phyloP scores from a whole-genome alignment of 2,797 vertebrate species.

The Enteromius radiatus region DNA sequence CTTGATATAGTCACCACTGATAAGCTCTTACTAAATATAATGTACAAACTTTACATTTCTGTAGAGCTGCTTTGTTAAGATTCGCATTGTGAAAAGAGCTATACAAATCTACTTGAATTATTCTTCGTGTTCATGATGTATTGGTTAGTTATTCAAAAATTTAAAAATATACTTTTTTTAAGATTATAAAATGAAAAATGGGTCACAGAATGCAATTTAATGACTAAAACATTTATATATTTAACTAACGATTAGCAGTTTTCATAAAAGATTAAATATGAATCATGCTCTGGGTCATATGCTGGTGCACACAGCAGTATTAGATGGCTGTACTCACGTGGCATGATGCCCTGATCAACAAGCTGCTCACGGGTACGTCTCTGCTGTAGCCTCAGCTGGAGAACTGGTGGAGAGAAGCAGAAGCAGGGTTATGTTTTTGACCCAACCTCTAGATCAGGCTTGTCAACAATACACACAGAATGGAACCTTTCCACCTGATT shows the following conservation, averaged over 20 bases:
- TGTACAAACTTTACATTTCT: too few relatives aligned
- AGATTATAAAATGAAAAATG: neutral
- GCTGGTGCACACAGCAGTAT: neutral
- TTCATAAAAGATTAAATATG: conserved; percentile 13
- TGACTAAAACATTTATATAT: neutral
- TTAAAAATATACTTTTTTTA: neutral
- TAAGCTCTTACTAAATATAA: too few relatives aligned
- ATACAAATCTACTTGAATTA: neutral
- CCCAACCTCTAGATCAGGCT: conserved; percentile 8
- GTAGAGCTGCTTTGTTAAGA: too few relatives aligned
- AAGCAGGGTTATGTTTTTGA: conserved; percentile 32
- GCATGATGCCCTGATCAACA: conserved; percentile 99
- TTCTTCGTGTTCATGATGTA: neutral
- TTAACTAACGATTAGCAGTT: neutral
- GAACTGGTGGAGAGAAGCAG: conserved; percentile 78
- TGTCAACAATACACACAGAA: conserved; percentile 8
- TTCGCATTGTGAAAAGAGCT: too few relatives aligned
- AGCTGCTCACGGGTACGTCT: conserved; percentile 95
- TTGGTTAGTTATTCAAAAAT: neutral
- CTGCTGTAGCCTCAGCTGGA: conserved; percentile 98
- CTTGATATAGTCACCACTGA: too few relatives aligned
- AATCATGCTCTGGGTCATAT: neutral
- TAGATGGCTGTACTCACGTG: conserved; percentile 85
- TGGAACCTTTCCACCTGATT: conserved; percentile 18
- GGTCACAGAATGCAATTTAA: neutral